Conservation (phyloP, 2,113 vertebrate species). For the Solea senegalensis region DNA sequence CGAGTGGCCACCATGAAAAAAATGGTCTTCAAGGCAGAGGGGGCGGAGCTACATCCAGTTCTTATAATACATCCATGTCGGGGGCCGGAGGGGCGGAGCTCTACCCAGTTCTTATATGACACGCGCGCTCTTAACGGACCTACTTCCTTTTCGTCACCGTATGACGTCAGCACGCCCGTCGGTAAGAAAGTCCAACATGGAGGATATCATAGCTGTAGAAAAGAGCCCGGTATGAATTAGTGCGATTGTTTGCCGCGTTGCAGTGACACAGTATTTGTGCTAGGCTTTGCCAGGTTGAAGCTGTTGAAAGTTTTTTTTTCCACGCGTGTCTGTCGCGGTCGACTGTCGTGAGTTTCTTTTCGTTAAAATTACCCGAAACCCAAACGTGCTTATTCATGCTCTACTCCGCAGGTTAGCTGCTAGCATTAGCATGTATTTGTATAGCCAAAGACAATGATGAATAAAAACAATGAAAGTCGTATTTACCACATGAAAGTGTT, state of each 20-base stretch:
- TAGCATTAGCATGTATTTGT: slow-evolving; percentile 44
- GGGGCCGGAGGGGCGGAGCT: no score
- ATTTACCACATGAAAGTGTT: no score
- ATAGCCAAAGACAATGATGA: not conserved
- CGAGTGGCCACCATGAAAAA: no score
- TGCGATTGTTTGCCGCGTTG: slow-evolving; percentile 14
- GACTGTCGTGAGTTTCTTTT: not conserved
- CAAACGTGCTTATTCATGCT: slow-evolving; percentile 80
- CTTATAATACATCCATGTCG: no score
- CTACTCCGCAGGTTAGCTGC: slow-evolving; percentile 43
- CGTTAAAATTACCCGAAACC: not conserved
- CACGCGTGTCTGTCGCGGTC: fast-evolving
- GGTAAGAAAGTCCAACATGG: slow-evolving; percentile 74
- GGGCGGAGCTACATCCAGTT: no score
- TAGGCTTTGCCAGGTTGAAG: fast-evolving
- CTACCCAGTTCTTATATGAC: no score
- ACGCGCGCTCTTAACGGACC: no score
- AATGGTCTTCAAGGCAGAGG: no score
- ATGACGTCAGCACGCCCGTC: slow-evolving; percentile 39
- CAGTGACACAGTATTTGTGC: not conserved
- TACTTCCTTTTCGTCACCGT: not conserved
- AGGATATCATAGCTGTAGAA: slow-evolving; percentile 80
- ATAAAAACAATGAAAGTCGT: no score
- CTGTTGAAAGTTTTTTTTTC: no score
- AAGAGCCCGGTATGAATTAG: slow-evolving; percentile 74